These are phyloP conservation scores for Pollicipes pollicipes DNA, from an alignment of 1,140 invertebrate genomes.

Conservation along the genomic window DNA sequence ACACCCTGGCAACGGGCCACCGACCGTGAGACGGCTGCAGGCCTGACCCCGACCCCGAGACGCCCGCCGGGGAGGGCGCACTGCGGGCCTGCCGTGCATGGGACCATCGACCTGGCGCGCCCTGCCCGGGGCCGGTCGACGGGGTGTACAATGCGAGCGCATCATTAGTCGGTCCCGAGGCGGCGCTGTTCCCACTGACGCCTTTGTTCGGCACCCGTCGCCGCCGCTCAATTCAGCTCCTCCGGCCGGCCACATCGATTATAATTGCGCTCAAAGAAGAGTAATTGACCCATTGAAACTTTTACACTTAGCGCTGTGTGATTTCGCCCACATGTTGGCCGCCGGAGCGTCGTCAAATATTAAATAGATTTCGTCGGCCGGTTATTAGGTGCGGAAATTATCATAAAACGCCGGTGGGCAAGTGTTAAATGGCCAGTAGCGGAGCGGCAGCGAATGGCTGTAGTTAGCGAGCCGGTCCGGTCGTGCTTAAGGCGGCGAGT, in stretches of 20 bases:
- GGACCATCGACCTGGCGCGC: no score
- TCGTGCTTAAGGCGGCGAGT: not conserved
- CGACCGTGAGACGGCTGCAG: no score
- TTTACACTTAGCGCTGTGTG: not conserved
- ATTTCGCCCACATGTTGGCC: not conserved
- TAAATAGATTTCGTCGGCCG: not conserved
- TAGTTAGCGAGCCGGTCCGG: not conserved
- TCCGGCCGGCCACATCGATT: not conserved
- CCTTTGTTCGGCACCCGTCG: not conserved
- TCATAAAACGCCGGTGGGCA: not conserved
- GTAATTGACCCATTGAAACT: not conserved
- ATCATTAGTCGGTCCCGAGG: not conserved
- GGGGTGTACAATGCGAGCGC: not conserved
- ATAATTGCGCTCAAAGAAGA: conserved; percentile 2
- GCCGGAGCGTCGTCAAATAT: not conserved
- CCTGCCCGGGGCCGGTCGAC: no score
- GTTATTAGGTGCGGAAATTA: not conserved
- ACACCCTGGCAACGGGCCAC: no score
- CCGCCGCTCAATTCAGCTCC: not conserved
- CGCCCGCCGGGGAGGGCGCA: no score
- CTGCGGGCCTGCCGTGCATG: no score
- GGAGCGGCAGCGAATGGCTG: not conserved
- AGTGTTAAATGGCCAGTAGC: not conserved
- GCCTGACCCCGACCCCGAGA: no score
- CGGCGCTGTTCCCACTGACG: not conserved